phyloP scores from a whole-genome alignment of 1,140 invertebrate genomes.

The Papilio dardanus region DNA sequence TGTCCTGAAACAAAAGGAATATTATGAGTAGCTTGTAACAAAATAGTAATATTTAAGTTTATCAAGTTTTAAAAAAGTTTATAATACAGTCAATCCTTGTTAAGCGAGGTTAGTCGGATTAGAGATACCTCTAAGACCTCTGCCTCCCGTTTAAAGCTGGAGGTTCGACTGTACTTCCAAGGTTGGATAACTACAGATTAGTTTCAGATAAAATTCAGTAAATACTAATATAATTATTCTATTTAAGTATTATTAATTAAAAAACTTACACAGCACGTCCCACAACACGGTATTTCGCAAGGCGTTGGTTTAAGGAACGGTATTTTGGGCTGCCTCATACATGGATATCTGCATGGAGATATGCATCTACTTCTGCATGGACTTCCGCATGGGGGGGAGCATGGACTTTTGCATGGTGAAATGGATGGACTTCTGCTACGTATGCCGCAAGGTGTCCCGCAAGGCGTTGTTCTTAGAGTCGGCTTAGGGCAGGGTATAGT shows the following conservation, averaged over 20 bases:
- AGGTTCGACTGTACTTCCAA: too few relatives aligned
- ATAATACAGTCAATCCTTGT: too few relatives aligned
- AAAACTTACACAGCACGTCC: not conserved
- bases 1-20: slow-evolving; percentile 14
- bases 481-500: not conserved
- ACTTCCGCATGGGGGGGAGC: not conserved
- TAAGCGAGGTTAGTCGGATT: too few relatives aligned
- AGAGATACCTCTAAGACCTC: too few relatives aligned
- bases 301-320: not conserved
- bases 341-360: slow-evolving; percentile 7
- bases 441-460: not conserved
- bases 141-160: too few relatives aligned
- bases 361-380: not conserved
- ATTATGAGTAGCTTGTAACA: not conserved
- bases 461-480: not conserved
- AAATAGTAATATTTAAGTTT: not conserved
- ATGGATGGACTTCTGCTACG: not conserved
- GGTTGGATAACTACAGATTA: too few relatives aligned
- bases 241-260: not conserved
- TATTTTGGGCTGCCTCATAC: not conserved
- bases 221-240: too few relatives aligned
- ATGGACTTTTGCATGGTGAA: not conserved
- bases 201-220: too few relatives aligned
- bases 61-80: not conserved
- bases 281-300: slow-evolving; percentile 1